A percentile compares a stretch with the other conserved stretches of the same genome.
phyloP scores from a whole-genome alignment of 1,140 invertebrate species.

The Scaptomyza montana region DNA sequence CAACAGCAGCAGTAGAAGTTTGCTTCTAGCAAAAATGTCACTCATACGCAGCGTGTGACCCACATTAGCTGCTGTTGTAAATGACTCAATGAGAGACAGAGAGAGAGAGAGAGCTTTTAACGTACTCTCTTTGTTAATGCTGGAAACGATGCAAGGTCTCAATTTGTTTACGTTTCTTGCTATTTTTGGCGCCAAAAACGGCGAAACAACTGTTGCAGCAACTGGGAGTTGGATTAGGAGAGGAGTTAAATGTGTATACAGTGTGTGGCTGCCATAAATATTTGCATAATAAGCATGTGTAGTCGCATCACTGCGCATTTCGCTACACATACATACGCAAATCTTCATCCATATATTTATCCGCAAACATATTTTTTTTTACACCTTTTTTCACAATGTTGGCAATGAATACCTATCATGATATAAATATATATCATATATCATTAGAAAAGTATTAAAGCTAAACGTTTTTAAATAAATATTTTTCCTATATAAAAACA shows the following conservation, averaged over 20 bases:
- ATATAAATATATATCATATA: too few relatives aligned
- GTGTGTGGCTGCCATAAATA: slow-evolving; percentile 29
- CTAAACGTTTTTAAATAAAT: too few relatives aligned
- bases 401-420: too few relatives aligned
- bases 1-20: background rate
- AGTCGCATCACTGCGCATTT: slow-evolving; percentile 23
- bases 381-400: too few relatives aligned
- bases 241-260: background rate
- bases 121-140: slow-evolving; percentile 18
- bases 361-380: background rate
- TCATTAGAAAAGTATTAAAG: too few relatives aligned
- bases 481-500: too few relatives aligned
- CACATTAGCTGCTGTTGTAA: slow-evolving; percentile 43
- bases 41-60: slow-evolving; percentile 75
- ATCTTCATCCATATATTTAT: background rate
- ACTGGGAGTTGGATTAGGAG: background rate
- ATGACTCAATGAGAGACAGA: slow-evolving; percentile 17
- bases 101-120: slow-evolving; percentile 10
- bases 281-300: slow-evolving; percentile 17
- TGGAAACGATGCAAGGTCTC: slow-evolving; percentile 9
- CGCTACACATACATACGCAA: too few relatives aligned
- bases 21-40: slow-evolving; percentile 40
- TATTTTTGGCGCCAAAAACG: slow-evolving; percentile 78
- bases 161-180: slow-evolving; percentile 66
- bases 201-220: slow-evolving; percentile 69